Percentiles rank a stretch among this genome's conserved stretches.
Evolutionary conservation across 2,888 invertebrate genomes (phyloP).

Genomic region (Platycheirus rosarum): DNA sequence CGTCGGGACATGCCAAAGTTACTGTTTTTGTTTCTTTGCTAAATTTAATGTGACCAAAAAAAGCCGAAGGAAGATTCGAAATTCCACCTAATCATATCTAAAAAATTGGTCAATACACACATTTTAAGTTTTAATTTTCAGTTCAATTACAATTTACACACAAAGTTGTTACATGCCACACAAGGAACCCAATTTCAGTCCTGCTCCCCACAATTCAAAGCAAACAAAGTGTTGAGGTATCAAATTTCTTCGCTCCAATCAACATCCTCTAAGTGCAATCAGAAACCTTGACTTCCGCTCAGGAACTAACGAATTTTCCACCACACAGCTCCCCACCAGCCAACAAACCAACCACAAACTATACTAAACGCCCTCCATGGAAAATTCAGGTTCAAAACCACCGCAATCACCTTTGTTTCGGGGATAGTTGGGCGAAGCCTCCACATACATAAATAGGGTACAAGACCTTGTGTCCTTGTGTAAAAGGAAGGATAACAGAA

Average conservation of each 20-base stretch:
- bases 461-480: slow-evolving; percentile 41
- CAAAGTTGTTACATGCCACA: slow-evolving; percentile 48
- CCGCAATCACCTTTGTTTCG: slow-evolving; percentile 20
- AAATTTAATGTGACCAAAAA: no score
- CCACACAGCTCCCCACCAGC: not conserved
- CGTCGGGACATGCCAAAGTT: no score
- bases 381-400: slow-evolving; percentile 48
- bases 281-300: slow-evolving; percentile 64
- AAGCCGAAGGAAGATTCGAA: no score
- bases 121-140: not conserved
- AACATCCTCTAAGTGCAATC: slow-evolving; percentile 35
- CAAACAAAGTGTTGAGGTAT: slow-evolving; percentile 16
- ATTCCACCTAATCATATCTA: not conserved
- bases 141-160: slow-evolving; percentile 45
- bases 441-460: not conserved
- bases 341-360: slow-evolving; percentile 55
- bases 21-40: no score
- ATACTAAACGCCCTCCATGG: slow-evolving; percentile 13
- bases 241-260: slow-evolving; percentile 34
- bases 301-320: slow-evolving; percentile 44
- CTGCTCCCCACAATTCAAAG: slow-evolving; percentile 4
- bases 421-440: slow-evolving; percentile 20
- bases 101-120: not conserved
- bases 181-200: slow-evolving; percentile 11
- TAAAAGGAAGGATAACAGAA: slow-evolving; percentile 19